Conservation (phyloP, 2,797 vertebrate genomes). For the Ceyx erithaca region DNA sequence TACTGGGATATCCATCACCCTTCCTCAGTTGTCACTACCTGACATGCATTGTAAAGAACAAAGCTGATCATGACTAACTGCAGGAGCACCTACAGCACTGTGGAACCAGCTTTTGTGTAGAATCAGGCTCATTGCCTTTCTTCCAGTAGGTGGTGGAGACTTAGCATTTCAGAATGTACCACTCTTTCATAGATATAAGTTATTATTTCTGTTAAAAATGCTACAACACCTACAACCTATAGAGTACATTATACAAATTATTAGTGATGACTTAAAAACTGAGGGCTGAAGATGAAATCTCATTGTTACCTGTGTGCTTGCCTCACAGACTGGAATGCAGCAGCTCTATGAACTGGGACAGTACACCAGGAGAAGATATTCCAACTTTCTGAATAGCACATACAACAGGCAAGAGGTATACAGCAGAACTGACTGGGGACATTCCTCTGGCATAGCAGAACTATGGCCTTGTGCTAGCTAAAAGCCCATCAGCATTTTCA, state of each 20-base stretch:
- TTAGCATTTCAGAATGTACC: neutral
- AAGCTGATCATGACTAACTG: neutral
- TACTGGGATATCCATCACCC: neutral
- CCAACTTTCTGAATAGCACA: constrained; percentile 73
- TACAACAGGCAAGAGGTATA: constrained; percentile 78
- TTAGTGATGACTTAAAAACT: neutral
- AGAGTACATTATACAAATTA: neutral
- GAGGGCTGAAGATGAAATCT: neutral
- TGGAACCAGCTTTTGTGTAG: neutral
- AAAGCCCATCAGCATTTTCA: neutral
- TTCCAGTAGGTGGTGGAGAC: neutral
- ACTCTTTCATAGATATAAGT: neutral
- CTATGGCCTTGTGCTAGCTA: neutral
- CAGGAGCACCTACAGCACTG: neutral
- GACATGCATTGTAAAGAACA: neutral
- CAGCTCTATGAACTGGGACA: constrained; percentile 80
- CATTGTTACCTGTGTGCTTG: neutral
- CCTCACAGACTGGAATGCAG: constrained; percentile 75
- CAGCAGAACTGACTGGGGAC: neutral
- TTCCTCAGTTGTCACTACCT: neutral
- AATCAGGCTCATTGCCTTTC: neutral
- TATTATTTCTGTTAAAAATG: neutral
- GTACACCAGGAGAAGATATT: constrained; percentile 75
- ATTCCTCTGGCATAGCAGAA: neutral
- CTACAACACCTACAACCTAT: neutral